Conservation (phyloP, 37 sponge, comb jelly and placozoan species). For the Cliona cf. orientalis region DNA sequence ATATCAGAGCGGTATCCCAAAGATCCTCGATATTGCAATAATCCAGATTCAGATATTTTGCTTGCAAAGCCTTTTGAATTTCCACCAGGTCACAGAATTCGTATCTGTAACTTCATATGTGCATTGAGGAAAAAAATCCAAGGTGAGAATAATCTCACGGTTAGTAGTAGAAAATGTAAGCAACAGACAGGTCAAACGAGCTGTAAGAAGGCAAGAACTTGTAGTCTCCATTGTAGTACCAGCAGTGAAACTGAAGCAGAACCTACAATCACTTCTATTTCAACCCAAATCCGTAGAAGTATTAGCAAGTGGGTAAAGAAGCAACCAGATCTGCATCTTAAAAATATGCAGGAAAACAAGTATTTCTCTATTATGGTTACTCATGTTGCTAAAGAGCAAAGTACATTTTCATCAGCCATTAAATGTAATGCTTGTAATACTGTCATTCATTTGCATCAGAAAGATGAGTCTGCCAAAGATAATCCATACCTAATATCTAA, state of each 20-base stretch:
- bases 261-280: background rate
- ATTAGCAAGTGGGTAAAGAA: constrained; percentile 9
- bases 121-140: background rate
- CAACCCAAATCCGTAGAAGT: constrained; percentile 12
- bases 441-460: background rate
- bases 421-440: background rate
- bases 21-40: background rate
- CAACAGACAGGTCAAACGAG: background rate
- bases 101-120: constrained; percentile 11
- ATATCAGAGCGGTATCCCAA: background rate
- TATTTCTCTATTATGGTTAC: constrained; percentile 6
- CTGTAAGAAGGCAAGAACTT: background rate
- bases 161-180: background rate
- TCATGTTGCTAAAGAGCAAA: background rate
- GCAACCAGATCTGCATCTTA: background rate
- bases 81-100: constrained; percentile 28
- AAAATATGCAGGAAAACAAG: constrained; percentile 16
- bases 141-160: background rate
- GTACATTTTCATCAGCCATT: background rate
- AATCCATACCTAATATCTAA: constrained; percentile 9
- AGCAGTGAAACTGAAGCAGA: background rate
- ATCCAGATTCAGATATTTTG: background rate
- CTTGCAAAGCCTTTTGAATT: constrained; percentile 11
- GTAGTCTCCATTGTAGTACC: background rate
- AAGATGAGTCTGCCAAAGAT: background rate